These are phyloP conservation scores for Odobenus rosmarus DNA, from an alignment of 2,113 vertebrate genomes.

Conservation along the genomic window DNA sequence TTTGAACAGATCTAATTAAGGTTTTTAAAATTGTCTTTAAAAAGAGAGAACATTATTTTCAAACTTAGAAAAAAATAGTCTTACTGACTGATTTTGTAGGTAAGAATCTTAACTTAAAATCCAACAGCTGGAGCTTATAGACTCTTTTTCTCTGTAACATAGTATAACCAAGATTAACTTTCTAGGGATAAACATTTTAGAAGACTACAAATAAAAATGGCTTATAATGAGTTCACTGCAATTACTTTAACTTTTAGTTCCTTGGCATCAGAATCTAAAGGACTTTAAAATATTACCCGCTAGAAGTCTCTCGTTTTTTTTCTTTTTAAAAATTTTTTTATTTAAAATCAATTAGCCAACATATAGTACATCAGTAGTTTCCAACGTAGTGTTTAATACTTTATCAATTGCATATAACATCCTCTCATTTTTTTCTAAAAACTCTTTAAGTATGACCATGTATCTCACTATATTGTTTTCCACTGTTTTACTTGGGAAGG, in stretches of 20 bases:
- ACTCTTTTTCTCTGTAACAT: not conserved
- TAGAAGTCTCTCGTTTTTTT: not conserved
- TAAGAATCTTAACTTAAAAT: constrained; percentile 43
- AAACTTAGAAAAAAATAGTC: not conserved
- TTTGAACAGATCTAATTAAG: not conserved
- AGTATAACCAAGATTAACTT: not conserved
- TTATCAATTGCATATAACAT: not conserved
- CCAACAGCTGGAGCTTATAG: not conserved
- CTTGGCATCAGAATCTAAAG: constrained; percentile 2
- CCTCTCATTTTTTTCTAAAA: not conserved
- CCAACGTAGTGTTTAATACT: not conserved
- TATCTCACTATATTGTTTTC: not conserved
- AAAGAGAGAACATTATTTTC: constrained; percentile 16
- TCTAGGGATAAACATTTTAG: not conserved
- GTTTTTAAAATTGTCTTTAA: not conserved
- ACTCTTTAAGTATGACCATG: not conserved
- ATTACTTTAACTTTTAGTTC: not conserved
- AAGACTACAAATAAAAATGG: not conserved
- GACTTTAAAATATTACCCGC: not conserved
- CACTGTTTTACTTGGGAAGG: not conserved
- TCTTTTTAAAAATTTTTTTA: not conserved
- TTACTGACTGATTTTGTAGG: not conserved
- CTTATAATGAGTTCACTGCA: not conserved
- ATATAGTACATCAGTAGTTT: not conserved
- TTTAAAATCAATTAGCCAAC: not conserved